Evolutionary conservation across 2,888 invertebrate species (phyloP).

Genomic region (Eilema griseolum): DNA sequence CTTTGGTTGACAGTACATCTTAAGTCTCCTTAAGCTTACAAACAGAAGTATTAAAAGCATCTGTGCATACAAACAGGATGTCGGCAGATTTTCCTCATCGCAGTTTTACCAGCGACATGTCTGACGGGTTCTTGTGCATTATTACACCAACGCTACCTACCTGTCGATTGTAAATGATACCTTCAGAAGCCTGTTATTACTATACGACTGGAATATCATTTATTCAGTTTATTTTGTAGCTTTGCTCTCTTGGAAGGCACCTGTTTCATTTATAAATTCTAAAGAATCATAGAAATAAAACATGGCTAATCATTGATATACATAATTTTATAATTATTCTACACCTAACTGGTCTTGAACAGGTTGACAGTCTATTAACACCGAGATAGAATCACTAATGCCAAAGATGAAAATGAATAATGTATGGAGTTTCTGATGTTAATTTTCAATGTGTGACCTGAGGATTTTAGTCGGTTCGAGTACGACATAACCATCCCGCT

Average conservation of each 20-base stretch:
- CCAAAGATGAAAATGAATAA: not conserved
- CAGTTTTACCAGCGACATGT: slow-evolving; percentile 55
- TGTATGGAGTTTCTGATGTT: not conserved
- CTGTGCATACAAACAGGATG: slow-evolving; percentile 74
- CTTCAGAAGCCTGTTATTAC: slow-evolving; percentile 42
- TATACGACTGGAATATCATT: slow-evolving; percentile 27
- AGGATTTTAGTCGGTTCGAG: too few relatives aligned
- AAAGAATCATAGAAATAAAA: not conserved
- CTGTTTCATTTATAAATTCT: not conserved
- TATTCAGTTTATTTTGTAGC: slow-evolving; percentile 11
- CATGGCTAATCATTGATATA: not conserved
- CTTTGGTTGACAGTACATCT: not conserved
- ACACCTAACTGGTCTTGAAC: not conserved
- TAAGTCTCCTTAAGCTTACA: slow-evolving; percentile 22
- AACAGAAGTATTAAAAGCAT: slow-evolving; percentile 58
- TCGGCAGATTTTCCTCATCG: slow-evolving; percentile 76
- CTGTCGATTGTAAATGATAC: slow-evolving; percentile 53
- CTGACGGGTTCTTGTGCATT: slow-evolving; percentile 59
- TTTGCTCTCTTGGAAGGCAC: not conserved
- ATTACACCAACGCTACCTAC: slow-evolving; percentile 51
- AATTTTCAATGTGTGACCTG: not conserved
- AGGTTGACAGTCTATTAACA: not conserved
- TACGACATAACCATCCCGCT: not conserved
- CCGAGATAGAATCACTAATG: not conserved
- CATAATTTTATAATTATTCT: not conserved